These are phyloP conservation scores for Dendroctonus ponderosae DNA, from an alignment of 1,140 invertebrate species.

Conservation along the genomic window DNA sequence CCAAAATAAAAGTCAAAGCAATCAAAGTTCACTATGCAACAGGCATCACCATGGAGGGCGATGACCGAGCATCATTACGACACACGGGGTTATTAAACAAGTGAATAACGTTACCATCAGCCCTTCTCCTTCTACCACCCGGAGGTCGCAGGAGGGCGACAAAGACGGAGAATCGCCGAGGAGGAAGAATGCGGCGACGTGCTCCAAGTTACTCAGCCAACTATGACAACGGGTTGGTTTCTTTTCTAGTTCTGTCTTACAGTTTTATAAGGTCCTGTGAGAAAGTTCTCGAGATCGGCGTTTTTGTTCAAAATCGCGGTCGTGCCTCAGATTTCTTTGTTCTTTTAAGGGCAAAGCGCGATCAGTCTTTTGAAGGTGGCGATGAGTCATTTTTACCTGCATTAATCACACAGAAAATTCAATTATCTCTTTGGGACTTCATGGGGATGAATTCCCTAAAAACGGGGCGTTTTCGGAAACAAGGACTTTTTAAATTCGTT, in stretches of 20 bases:
- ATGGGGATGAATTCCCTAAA: too few relatives aligned
- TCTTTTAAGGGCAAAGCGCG: conserved; percentile 11
- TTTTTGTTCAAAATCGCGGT: conserved; percentile 14
- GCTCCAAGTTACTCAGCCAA: conserved; percentile 38
- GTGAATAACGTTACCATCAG: conserved; percentile 43
- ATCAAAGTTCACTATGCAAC: conserved; percentile 40
- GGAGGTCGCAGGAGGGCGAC: conserved; percentile 16
- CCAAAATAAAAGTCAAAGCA: conserved; percentile 19
- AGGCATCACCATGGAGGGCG: conserved; percentile 38
- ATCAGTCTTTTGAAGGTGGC: too few relatives aligned
- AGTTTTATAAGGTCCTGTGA: conserved; percentile 22
- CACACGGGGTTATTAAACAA: conserved; percentile 48
- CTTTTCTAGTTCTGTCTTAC: conserved; percentile 30
- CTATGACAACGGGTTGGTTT: conserved; percentile 43
- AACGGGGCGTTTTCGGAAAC: too few relatives aligned
- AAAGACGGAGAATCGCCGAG: conserved; percentile 34
- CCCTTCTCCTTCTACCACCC: conserved; percentile 41
- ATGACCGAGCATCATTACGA: conserved; percentile 47
- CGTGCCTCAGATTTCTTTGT: conserved; percentile 14
- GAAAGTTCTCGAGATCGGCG: conserved; percentile 19
- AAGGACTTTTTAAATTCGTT: too few relatives aligned
- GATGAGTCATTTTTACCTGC: too few relatives aligned
- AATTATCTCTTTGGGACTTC: too few relatives aligned
- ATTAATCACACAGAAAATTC: too few relatives aligned
- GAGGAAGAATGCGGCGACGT: conserved; percentile 33